Evolutionary conservation across 2,113 vertebrate genomes (phyloP), one percentile per base, ranked within the genome.

Genomic region (Cyanoliseus patagonus): DNA sequence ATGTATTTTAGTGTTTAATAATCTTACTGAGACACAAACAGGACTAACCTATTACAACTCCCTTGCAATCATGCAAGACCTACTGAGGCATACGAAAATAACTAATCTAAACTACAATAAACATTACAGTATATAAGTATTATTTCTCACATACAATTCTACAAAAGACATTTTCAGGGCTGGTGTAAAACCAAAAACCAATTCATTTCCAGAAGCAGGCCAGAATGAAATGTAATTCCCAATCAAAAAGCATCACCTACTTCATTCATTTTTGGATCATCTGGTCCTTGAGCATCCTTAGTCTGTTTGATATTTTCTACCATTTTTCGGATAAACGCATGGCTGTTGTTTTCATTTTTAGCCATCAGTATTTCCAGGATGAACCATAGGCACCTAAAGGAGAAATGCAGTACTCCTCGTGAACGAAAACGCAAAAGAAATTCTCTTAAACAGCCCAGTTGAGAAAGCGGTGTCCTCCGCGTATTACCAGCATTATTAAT

Each of bases 271-370:
- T 99, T 99, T 94, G 98, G 93, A 92, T 99, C 99, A 46, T 97
- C 98, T 73, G 99, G 98, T 86, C 98, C 97, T 98, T 99, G 99
- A 59, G 98, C 99, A 91, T 99, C 99, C 97, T 99, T 99, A 11
- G 99, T 99, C 97, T 99, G 99, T 94, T 99, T 99, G 91, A 99
- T 99, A 93, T 99, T 99, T 98, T 99, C 99, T 95, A 99, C 99
- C 99, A 99, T 99, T 97, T 99, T 99, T 95, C 99, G 98, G 57
- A 99, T 99, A 97, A 99, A 99, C 1, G 99, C 99, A 35, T 99
- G 99, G 88, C 99, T 99, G 96, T 99, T 99, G 97, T 99, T 99
- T 98, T 99, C 99, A 93, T 99, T 99, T 98, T 99, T 99, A 92
- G 99, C 98, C 99, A 99, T 99, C 92, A 99, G 88, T 95, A 99